phyloP scores from a whole-genome alignment of 2,113 vertebrate genomes.

The Poicephalus meyeri region DNA sequence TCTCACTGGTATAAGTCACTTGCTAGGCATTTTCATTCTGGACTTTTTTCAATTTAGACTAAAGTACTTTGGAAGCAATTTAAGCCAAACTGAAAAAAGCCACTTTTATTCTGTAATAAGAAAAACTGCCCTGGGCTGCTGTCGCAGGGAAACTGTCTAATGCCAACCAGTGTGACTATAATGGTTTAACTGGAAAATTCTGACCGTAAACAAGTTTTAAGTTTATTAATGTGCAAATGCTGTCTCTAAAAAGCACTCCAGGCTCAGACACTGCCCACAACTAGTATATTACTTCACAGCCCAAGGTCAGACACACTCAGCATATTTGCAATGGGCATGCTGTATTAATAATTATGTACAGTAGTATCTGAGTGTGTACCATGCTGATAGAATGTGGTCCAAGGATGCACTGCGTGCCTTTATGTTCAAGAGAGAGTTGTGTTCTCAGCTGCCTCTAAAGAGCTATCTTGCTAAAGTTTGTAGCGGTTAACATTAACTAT shows the following conservation, averaged over 20 bases:
- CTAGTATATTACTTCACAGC: neutral
- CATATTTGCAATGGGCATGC: neutral
- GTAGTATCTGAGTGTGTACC: neutral
- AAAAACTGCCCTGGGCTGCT: neutral
- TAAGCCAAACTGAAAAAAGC: slow-evolving; percentile 9
- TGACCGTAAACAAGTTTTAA: neutral
- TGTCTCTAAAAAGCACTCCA: neutral
- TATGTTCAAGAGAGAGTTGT: neutral
- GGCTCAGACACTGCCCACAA: neutral
- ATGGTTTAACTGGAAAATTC: slow-evolving; percentile 35
- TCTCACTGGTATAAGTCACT: neutral
- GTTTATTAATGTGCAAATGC: slow-evolving; percentile 1
- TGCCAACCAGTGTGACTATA: neutral
- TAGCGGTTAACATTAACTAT: neutral
- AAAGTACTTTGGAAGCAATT: slow-evolving; percentile 20
- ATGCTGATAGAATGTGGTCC: neutral
- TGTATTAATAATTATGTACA: slow-evolving; percentile 5
- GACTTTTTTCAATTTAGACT: neutral
- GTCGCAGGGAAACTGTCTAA: neutral
- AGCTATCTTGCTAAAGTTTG: neutral
- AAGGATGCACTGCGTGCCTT: neutral
- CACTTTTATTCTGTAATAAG: neutral
- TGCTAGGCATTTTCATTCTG: neutral
- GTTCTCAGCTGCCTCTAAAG: neutral
- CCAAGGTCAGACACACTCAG: slow-evolving; percentile 40